Evolutionary conservation across 1,140 invertebrate species (phyloP).

Genomic region (Drosophila yakuba): DNA sequence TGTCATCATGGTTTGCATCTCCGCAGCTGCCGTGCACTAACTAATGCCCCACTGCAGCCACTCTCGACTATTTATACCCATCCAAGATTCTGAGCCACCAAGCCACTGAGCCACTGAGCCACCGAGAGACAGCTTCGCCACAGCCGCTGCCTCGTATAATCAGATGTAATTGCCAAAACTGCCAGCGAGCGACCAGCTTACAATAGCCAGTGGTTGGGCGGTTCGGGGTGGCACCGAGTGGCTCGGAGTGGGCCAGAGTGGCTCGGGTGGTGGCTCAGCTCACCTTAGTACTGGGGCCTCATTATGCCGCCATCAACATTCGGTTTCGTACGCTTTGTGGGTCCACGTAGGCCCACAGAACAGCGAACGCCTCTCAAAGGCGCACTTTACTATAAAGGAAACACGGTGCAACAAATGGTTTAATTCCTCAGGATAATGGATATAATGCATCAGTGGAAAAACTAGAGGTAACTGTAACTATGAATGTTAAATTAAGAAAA

Average conservation of each 20-base stretch:
- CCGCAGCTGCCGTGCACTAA: slow-evolving; percentile 70
- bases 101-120: too few species aligned
- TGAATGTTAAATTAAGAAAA: too few species aligned
- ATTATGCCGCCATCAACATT: slow-evolving; percentile 61
- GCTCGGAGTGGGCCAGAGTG: slow-evolving; percentile 2
- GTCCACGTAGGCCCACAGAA: slow-evolving; percentile 10
- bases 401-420: not conserved
- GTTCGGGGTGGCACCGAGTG: not conserved
- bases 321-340: slow-evolving; percentile 66
- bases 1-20: slow-evolving; percentile 65
- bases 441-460: not conserved
- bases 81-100: slow-evolving; percentile 38
- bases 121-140: slow-evolving; percentile 14
- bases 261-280: slow-evolving; percentile 10
- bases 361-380: slow-evolving; percentile 1
- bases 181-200: slow-evolving; percentile 37
- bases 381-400: slow-evolving; percentile 6
- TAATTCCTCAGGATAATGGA: not conserved
- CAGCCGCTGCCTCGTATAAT: slow-evolving; percentile 56
- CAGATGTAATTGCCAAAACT: slow-evolving; percentile 78
- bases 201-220: slow-evolving; percentile 21
- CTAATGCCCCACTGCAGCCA: slow-evolving; percentile 67
- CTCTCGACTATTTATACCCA: slow-evolving; percentile 70
- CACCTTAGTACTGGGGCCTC: slow-evolving; percentile 34
- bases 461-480: too few species aligned